These are phyloP conservation scores for rabbit (Oryctolagus cuniculus) DNA, from an alignment of 2,113 vertebrate genomes.

Conservation along the genomic window DNA sequence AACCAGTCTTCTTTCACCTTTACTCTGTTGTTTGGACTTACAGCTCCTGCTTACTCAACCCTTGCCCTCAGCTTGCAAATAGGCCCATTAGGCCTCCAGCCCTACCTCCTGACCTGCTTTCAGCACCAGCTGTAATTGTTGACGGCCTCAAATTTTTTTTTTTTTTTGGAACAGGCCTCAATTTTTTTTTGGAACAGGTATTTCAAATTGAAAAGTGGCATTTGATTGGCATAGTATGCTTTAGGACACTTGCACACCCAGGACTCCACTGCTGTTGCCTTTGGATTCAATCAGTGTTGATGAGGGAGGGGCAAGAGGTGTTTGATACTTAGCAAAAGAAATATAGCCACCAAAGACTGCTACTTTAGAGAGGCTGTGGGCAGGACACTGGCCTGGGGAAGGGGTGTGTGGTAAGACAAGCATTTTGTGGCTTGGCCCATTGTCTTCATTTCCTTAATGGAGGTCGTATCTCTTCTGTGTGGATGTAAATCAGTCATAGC, in stretches of 20 bases:
- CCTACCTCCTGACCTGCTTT: not conserved
- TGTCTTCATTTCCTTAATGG: constrained; percentile 44
- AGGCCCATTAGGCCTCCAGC: not conserved
- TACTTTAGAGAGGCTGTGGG: constrained; percentile 25
- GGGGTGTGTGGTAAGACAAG: not conserved
- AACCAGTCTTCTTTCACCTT: not conserved
- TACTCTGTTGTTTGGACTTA: not conserved
- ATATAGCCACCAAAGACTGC: constrained; percentile 23
- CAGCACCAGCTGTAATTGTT: not conserved
- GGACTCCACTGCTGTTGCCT: not conserved
- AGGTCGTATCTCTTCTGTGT: not conserved
- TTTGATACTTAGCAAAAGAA: constrained; percentile 18
- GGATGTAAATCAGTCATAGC: constrained; percentile 26
- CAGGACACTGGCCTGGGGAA: not conserved
- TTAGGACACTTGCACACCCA: not conserved
- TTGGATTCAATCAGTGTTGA: not conserved
- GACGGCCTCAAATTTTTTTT: not conserved
- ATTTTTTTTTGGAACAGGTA: not conserved
- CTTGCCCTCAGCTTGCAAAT: not conserved
- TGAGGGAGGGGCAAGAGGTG: not conserved
- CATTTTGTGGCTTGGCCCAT: not conserved
- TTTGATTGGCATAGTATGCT: not conserved
- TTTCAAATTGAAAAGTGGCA: constrained; percentile 18
- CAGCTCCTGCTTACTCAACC: not conserved
- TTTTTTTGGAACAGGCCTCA: not conserved